Conservation (phyloP, 1,140 invertebrate species). For the Fragariocoptes setiger region DNA sequence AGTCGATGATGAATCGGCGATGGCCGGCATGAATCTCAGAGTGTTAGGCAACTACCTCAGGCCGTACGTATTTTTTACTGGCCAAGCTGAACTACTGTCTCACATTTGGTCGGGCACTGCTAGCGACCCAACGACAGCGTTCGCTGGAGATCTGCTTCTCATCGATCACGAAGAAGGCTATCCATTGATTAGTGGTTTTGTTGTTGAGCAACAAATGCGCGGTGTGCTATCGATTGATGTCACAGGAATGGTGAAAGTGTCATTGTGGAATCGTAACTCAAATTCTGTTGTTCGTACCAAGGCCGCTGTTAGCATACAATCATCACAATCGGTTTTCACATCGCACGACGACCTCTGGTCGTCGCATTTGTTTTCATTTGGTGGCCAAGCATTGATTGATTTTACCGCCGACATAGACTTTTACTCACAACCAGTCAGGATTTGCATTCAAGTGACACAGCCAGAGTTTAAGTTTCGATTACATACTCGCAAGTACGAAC, state of each 20-base stretch:
- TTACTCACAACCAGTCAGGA: slow-evolving; percentile 29
- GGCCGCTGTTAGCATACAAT: slow-evolving; percentile 32
- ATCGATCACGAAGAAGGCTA: slow-evolving; percentile 37
- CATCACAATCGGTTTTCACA: slow-evolving; percentile 29
- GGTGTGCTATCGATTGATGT: slow-evolving; percentile 47
- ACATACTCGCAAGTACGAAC: slow-evolving; percentile 30
- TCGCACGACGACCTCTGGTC: slow-evolving; percentile 1
- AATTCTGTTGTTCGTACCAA: slow-evolving; percentile 41
- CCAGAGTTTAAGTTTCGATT: slow-evolving; percentile 31
- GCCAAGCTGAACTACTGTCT: slow-evolving; percentile 52
- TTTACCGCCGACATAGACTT: slow-evolving; percentile 46
- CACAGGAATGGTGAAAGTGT: slow-evolving; percentile 45
- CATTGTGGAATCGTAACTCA: slow-evolving; percentile 54
- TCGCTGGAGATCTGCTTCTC: slow-evolving; percentile 36
- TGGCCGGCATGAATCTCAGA: slow-evolving; percentile 50
- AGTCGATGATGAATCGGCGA: slow-evolving; percentile 22
- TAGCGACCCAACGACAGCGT: slow-evolving; percentile 43
- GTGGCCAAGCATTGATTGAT: slow-evolving; percentile 34
- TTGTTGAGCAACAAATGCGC: slow-evolving; percentile 30
- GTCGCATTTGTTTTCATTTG: slow-evolving; percentile 20
- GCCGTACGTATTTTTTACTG: slow-evolving; percentile 50
- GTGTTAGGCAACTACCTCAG: slow-evolving; percentile 40
- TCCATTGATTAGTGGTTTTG: slow-evolving; percentile 35
- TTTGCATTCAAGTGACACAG: slow-evolving; percentile 45
- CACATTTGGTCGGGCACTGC: slow-evolving; percentile 56